Base-by-base conservation (phyloP, 2,888 invertebrate species). In the Habroteleia sp. region DNA sequence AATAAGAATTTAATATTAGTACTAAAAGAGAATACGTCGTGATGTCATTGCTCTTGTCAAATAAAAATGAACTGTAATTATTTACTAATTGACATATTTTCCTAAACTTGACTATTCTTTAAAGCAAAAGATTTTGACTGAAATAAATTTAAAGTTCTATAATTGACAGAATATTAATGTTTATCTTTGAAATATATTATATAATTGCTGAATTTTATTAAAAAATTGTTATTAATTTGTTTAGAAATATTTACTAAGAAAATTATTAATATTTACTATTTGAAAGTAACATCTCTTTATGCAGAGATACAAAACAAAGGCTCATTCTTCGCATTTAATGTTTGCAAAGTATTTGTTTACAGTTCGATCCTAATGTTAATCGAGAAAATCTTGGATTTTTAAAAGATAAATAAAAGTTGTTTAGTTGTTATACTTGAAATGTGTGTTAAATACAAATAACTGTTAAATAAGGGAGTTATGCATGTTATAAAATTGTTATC, bases 401-500 rank as follows among this genome's bases (percentile, higher is more conserved):
- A 42, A 58, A 2, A 8, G 13, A 33, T n/a, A 17, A 31, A 35
- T 11, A 56, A 46, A 25, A 35, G 62, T 73, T 73, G 10, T 66
- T 74, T 68, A 68, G 48, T 68, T 62, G 46, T 62, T 74, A 62
- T 62, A 62, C 16, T 48, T 58, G 11, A 63, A 50, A 68, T 50
- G 33, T 62, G 48, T 25, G 23, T 58, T 65, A 73, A 39, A 58
- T 50, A 68, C 13, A 27, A 52, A 8, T 62, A 68, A 74, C 48
- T 48, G 66, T 68, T 68, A 60, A 54, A 54, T 44, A 74, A 63
- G 10, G 11, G 23, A 50, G 74, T 66, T 75, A 46, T 65, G 71
- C 66, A 66, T 66, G 75, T 75, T 75, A 66, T 50, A 63, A 58
- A 75, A 29, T 66, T 65, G 71, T 75, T 75, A 65, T 44, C n/a